phyloP scores from a whole-genome alignment of 2,888 invertebrate species.

The Agapetus fuscipes region DNA sequence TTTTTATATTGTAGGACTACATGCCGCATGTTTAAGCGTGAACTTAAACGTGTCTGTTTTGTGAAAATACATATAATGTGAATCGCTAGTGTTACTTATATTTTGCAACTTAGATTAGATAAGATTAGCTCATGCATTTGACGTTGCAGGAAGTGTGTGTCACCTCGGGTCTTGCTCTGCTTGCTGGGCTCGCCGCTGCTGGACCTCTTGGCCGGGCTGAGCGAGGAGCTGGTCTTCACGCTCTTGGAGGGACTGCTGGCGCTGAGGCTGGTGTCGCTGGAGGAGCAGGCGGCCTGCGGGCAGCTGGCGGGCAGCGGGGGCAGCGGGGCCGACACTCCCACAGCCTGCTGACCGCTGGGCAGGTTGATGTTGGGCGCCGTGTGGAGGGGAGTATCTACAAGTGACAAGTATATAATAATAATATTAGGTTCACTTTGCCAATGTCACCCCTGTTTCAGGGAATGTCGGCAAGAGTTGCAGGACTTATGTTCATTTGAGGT shows the following conservation, averaged over 20 bases:
- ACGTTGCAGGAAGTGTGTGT: neutral
- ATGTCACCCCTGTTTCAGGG: no score
- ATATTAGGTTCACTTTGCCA: no score
- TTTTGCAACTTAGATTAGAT: no score
- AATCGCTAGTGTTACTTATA: no score
- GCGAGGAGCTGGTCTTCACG: conserved; percentile 74
- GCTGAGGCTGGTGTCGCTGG: conserved; percentile 49
- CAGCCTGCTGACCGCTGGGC: conserved; percentile 33
- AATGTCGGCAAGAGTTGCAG: no score
- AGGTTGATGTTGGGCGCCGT: conserved; percentile 3
- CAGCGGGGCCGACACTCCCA: conserved; percentile 27
- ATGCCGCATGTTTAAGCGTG: no score
- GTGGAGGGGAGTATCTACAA: conserved; percentile 10
- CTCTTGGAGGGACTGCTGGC: conserved; percentile 79
- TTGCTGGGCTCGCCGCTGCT: conserved; percentile 77
- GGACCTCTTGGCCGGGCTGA: conserved; percentile 75
- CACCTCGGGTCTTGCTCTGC: conserved; percentile 69
- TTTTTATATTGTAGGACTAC: no score
- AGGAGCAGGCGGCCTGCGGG: conserved; percentile 34
- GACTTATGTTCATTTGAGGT: no score
- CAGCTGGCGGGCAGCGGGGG: conserved; percentile 35
- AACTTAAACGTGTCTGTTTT: no score
- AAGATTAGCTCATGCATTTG: no score
- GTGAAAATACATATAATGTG: no score
- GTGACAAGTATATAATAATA: no score